Percentiles rank a stretch among this genome's conserved stretches.
phyloP scores from a whole-genome alignment of 2,113 vertebrate genomes.

The Corynorhinus townsendii region DNA sequence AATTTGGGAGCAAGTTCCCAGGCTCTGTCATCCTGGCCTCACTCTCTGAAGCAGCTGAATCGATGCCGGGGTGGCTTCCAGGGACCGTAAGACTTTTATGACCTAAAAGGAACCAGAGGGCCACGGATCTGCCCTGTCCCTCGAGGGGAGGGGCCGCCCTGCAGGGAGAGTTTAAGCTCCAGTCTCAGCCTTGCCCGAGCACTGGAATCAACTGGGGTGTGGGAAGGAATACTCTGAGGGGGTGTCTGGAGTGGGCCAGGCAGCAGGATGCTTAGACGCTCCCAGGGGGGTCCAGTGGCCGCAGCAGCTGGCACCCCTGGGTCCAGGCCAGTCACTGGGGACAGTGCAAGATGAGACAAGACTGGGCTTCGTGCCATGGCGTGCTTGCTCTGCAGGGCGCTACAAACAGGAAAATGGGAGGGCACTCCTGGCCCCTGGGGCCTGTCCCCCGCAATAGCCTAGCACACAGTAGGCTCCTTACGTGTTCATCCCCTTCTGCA shows the following conservation, averaged over 20 bases:
- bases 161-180: neutral
- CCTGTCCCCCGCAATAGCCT: accelerated
- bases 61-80: neutral
- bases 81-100: neutral
- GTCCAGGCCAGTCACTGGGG: neutral
- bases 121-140: neutral
- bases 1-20: neutral
- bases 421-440: neutral
- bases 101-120: neutral
- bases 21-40: neutral
- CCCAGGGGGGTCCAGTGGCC: neutral
- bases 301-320: too few relatives aligned
- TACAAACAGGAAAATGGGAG: accelerated
- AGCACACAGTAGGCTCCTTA: neutral
- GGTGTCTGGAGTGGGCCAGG: neutral
- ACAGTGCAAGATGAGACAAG: neutral
- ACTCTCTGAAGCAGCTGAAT: neutral
- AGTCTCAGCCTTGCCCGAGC: neutral
- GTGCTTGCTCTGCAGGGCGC: accelerated
- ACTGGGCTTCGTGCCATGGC: accelerated
- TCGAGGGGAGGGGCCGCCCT: neutral
- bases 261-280: neutral
- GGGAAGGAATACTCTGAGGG: neutral
- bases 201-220: neutral
- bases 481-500: neutral